Evolutionary conservation across 2,888 invertebrate species (phyloP), one percentile per base, ranked within the genome.

Genomic region (Marronus borbonicus): DNA sequence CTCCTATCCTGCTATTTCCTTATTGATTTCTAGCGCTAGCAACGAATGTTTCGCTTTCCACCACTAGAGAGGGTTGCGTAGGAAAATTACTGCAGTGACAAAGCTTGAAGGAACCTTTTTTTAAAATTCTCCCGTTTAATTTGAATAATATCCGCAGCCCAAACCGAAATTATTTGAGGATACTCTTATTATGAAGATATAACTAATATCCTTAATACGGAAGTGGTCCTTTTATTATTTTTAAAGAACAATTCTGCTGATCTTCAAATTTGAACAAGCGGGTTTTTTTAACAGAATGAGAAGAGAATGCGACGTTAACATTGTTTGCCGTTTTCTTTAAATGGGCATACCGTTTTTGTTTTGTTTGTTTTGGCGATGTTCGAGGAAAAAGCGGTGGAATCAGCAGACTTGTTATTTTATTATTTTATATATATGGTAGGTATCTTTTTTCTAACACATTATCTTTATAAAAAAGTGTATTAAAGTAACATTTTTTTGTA

Each of bases 21-120:
- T 83, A 84, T 84, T 78, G 84, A 84, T 84, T 83, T 58, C 17
- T 62, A 70, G 74, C 44, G 14, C 20, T 44, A 7, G 7, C 4
- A 44, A 17, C 24, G 24, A 28, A 39, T 44, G 80, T 82, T 80
- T 55, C n/a, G 80, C 81, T 80, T 72, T 76, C 58, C 65, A 64
- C 80, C 83, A 81, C 79, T 77, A 84, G 84, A 80, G 60, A 20
- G 28, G 24, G 24, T 12, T 60, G 3, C n/a, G 17, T 14, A n/a
- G 20, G 55, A 55, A 55, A 55, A 20, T 55, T 55, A 55, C 55
- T 20, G 55, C 55, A 55, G n/a, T 20, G 17, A n/a, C 4, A 55
- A 7, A n/a, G 55, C 44, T 44, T 44, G 44, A 44, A 44, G 44
- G 44, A 12, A 44, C 44, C 44, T 44, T 44, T 44, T 52, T 55